Percentiles rank a stretch among this genome's conserved stretches.
These are phyloP conservation scores for Heliconius sara DNA, from an alignment of 2,888 invertebrate species.

Conservation along the genomic window DNA sequence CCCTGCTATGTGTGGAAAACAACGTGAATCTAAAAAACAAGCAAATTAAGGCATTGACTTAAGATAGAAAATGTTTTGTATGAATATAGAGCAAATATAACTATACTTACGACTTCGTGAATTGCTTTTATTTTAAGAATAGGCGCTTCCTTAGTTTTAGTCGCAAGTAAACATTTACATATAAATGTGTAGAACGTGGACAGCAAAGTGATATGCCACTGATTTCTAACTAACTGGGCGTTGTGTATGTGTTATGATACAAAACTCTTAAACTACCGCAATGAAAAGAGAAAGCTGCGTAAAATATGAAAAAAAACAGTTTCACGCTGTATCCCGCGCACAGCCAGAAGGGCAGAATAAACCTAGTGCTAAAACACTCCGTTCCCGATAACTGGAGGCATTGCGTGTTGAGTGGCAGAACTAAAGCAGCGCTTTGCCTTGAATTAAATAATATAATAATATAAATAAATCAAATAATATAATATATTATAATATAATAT, in stretches of 20 bases:
- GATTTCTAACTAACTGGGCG: neutral
- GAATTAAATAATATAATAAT: too few species aligned
- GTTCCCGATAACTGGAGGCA: too few species aligned
- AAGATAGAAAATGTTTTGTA: neutral
- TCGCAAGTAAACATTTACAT: neutral
- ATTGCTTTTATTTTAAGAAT: conserved; percentile 3
- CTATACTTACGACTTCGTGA: neutral
- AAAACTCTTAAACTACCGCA: neutral
- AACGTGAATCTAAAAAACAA: too few species aligned
- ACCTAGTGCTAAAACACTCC: too few species aligned
- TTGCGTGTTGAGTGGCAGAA: too few species aligned
- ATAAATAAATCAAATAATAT: too few species aligned
- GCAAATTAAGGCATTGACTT: neutral
- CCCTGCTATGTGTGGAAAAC: too few species aligned
- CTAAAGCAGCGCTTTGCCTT: too few species aligned
- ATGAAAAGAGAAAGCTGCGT: neutral
- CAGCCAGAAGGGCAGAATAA: too few species aligned
- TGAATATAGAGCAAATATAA: neutral
- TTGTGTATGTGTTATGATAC: neutral
- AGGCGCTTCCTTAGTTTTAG: neutral
- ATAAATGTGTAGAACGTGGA: neutral
- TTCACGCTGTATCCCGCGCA: too few species aligned
- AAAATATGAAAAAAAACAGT: too few species aligned
- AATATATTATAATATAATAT: too few species aligned
- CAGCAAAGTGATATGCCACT: neutral